A percentile compares a stretch with the other conserved stretches of the same genome.
Conservation (phyloP, 2,797 vertebrate genomes). For the Chrosomus eos region DNA sequence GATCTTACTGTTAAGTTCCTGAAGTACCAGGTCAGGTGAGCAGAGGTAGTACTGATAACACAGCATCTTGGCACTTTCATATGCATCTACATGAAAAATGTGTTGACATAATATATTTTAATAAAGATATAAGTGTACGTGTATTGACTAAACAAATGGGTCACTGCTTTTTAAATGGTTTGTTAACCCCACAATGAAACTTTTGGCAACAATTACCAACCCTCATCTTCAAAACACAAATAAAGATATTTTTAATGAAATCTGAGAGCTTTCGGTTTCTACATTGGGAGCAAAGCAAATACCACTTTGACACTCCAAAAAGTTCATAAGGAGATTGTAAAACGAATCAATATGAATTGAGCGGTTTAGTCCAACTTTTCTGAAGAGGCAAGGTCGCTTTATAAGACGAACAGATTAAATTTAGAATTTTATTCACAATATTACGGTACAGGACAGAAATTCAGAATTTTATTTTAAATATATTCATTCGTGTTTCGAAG, state of each 20-base stretch:
- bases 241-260: neutral
- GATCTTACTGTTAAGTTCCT: constrained; percentile 86
- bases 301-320: neutral
- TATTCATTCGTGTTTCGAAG: neutral
- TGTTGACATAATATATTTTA: neutral
- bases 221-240: neutral
- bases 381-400: neutral
- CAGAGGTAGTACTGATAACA: constrained; percentile 94
- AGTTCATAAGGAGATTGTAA: neutral
- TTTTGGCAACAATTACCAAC: neutral
- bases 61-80: constrained; percentile 90
- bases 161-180: neutral
- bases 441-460: neutral
- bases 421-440: neutral
- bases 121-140: neutral
- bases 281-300: neutral
- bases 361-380: neutral
- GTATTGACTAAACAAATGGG: neutral
- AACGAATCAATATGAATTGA: neutral
- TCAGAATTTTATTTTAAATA: neutral
- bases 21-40: constrained; percentile 86
- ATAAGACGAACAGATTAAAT: no score
- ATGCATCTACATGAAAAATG: constrained; percentile 81
- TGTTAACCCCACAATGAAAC: neutral
- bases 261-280: neutral